Evolutionary conservation across 2,888 invertebrate species (phyloP), one percentile per base, ranked within the genome.

Genomic region (Mactromeris polynyma): DNA sequence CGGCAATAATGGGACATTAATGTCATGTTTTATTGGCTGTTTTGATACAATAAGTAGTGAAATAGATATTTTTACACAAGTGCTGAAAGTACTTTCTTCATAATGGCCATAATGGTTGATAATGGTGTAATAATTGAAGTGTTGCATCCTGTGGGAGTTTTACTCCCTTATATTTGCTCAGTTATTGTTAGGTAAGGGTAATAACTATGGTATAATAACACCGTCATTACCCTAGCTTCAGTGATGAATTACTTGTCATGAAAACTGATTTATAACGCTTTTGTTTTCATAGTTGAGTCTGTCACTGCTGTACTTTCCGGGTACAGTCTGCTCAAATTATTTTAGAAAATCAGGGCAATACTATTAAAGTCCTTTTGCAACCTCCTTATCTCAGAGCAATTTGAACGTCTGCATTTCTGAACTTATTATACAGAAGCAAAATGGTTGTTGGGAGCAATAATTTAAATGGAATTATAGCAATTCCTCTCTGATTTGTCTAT

Each of bases 91-190:
- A 73, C 36, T 73, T 36, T 73, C 73, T 73, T 36, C 1, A 11
- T 73, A 73, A 73, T 73, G 31, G 33, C 31, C 19, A 73, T 73
- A 73, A 36, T 73, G 73, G 73, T 73, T 36, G 73, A 73, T 73
- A 73, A 73, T 73, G 73, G 33, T 36, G 19, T 73, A 73, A 73
- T 73, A 73, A 73, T 73, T 73, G 73, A 33, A 36, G 19, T 33
- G 14, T 73, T 36, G 11, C 36, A 36, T 73, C 73, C 73, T 36
- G 36, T 73, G 73, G 19, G 73, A 73, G 73, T 73, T 73, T 73
- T 36, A 73, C 19, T 33, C 31, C 33, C 36, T 33, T 17, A 33
- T 73, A 73, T 73, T 73, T 73, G 31, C 26, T 33, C 11, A 11
- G 9, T 73, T 73, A 73, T 26, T 73, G 73, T 73, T 33, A 73